Conservation (phyloP, 2,113 vertebrate species). For the Saimiri boliviensis region DNA sequence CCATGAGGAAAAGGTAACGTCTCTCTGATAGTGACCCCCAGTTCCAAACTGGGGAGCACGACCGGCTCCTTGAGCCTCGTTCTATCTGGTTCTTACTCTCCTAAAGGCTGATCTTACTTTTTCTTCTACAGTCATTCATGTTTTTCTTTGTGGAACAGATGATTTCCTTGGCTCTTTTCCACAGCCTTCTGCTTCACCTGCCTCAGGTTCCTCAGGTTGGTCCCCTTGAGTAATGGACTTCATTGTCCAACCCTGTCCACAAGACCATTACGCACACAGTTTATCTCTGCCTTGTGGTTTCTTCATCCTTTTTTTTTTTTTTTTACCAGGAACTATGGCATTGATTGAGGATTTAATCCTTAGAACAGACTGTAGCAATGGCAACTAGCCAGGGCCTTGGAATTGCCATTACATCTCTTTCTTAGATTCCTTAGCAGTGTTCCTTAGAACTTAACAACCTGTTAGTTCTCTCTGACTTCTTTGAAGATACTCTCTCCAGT, state of each 20-base stretch:
- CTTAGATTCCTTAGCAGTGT: not conserved
- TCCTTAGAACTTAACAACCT: not conserved
- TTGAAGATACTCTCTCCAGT: not conserved
- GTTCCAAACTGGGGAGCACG: not conserved
- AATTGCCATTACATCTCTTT: not conserved
- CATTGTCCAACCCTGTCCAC: not conserved
- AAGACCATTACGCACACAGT: accelerated
- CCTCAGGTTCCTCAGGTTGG: too few species aligned
- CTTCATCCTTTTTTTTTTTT: too few species aligned
- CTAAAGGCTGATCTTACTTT: not conserved
- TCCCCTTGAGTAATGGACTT: too few species aligned
- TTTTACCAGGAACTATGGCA: not conserved
- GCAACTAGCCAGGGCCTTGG: not conserved
- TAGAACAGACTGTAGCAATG: not conserved
- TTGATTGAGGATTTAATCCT: not conserved
- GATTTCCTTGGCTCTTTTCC: not conserved
- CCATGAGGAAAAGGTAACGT: not conserved
- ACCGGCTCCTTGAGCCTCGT: not conserved
- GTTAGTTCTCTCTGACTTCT: not conserved
- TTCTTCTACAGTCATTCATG: not conserved
- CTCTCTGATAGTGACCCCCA: not conserved
- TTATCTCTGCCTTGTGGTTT: not conserved
- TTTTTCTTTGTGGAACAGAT: not conserved
- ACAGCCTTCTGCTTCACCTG: not conserved
- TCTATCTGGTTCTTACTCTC: not conserved